phyloP scores from a whole-genome alignment of 2,797 vertebrate species.

The Meriones psammophilus region DNA sequence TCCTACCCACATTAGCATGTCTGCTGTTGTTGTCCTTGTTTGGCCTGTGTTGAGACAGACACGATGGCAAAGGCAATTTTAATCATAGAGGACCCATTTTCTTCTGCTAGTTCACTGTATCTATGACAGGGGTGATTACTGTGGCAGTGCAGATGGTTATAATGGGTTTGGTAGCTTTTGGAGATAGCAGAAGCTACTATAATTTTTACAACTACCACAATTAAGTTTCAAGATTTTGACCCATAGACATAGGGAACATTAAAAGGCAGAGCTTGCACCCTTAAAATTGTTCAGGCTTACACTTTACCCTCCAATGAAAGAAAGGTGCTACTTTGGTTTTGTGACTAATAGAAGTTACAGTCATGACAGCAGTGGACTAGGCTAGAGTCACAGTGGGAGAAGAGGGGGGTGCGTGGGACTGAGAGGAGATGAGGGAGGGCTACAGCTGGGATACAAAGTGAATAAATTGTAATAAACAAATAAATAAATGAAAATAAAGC shows the following conservation, averaged over 20 bases:
- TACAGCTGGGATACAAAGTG: too few relatives aligned
- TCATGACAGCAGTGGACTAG: too few relatives aligned
- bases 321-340: not conserved
- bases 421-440: too few relatives aligned
- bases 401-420: too few relatives aligned
- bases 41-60: not conserved
- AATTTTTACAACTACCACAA: not conserved
- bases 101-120: conserved; percentile 86
- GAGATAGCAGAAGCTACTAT: not conserved
- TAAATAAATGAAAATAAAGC: too few relatives aligned
- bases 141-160: too few relatives aligned
- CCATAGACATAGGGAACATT: not conserved
- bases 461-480: too few relatives aligned
- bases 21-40: not conserved
- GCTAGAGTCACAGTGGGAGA: too few relatives aligned
- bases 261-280: not conserved
- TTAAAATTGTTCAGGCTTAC: not conserved
- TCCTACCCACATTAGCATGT: not conserved
- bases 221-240: not conserved
- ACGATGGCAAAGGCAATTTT: not conserved
- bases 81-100: not conserved
- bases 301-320: not conserved
- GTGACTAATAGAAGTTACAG: not conserved
- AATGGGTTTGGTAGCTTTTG: not conserved
- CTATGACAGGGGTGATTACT: conserved; percentile 86